Percentiles rank a stretch among this genome's conserved stretches.
Conservation (phyloP, 92 coral and sea anemone genomes). For the Epizoanthus fatuus region DNA sequence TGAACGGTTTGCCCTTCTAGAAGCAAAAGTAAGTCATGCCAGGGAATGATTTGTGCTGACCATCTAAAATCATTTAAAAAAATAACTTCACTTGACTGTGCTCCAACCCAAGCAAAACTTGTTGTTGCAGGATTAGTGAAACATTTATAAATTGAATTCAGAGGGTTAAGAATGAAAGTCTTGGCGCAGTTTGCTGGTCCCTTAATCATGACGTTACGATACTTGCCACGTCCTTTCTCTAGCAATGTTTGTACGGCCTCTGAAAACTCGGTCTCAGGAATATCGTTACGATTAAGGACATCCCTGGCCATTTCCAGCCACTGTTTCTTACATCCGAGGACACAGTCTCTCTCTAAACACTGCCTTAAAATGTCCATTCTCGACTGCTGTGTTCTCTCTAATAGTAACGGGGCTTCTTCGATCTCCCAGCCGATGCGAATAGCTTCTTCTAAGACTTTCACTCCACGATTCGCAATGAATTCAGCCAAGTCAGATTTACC, state of each 20-base stretch:
- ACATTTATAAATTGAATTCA: conserved; percentile 39
- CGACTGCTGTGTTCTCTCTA: conserved; percentile 45
- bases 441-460: conserved; percentile 47
- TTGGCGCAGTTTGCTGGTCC: conserved; percentile 51
- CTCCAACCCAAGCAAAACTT: conserved; percentile 59
- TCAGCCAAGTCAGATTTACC: conserved; percentile 63
- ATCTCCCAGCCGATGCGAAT: conserved; percentile 60
- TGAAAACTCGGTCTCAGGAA: conserved; percentile 19
- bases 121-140: conserved; percentile 55
- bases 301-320: conserved; percentile 57
- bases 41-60: conserved; percentile 41
- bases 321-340: conserved; percentile 41
- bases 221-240: conserved; percentile 49
- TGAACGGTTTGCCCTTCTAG: conserved; percentile 31
- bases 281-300: conserved; percentile 25
- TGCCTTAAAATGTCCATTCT: conserved; percentile 29
- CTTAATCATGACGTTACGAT: conserved; percentile 28
- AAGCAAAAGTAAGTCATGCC: conserved; percentile 21
- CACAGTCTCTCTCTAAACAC: conserved; percentile 25
- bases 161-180: conserved; percentile 27
- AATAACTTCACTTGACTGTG: conserved; percentile 31
- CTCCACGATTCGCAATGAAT: conserved; percentile 58
- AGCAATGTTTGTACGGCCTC: conserved; percentile 38
- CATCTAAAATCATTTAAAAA: conserved; percentile 43
- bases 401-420: conserved; percentile 38